Percentiles rank a stretch among this genome's conserved stretches.
Evolutionary conservation across 2,888 invertebrate genomes (phyloP).

Genomic region (Tenthredo amoena): DNA sequence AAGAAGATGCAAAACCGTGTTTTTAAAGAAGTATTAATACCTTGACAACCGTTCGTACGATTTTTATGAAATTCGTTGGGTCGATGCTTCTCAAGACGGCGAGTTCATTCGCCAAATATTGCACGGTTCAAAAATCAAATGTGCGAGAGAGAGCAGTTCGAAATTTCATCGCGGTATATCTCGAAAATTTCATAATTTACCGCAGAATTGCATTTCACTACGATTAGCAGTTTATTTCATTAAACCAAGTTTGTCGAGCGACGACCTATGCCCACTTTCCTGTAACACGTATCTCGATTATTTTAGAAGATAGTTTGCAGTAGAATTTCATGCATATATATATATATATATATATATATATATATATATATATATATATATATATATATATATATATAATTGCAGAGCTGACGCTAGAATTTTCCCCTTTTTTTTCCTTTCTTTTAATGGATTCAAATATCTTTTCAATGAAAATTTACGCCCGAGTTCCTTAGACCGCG

Average conservation of each 20-base stretch:
- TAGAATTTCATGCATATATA: background rate
- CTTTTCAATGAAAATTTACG: background rate
- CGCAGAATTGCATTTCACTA: background rate
- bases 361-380: background rate
- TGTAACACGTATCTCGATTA: background rate
- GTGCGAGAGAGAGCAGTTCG: background rate
- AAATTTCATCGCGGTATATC: too few relatives aligned
- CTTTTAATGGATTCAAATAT: constrained; percentile 5
- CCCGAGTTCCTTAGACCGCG: background rate
- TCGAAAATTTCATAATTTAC: background rate
- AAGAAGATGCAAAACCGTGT: background rate
- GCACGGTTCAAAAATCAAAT: background rate
- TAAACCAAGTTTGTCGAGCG: background rate
- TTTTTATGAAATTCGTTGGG: background rate
- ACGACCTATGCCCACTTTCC: background rate
- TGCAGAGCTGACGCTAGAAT: background rate
- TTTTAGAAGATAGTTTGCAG: background rate
- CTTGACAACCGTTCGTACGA: background rate
- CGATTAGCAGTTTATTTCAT: background rate
- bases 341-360: background rate
- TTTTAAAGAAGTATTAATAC: background rate
- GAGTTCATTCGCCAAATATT: background rate
- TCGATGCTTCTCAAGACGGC: background rate
- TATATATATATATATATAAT: background rate
- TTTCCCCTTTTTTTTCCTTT: background rate